phyloP scores from a whole-genome alignment of 2,797 vertebrate species.

The Esox lucius region DNA sequence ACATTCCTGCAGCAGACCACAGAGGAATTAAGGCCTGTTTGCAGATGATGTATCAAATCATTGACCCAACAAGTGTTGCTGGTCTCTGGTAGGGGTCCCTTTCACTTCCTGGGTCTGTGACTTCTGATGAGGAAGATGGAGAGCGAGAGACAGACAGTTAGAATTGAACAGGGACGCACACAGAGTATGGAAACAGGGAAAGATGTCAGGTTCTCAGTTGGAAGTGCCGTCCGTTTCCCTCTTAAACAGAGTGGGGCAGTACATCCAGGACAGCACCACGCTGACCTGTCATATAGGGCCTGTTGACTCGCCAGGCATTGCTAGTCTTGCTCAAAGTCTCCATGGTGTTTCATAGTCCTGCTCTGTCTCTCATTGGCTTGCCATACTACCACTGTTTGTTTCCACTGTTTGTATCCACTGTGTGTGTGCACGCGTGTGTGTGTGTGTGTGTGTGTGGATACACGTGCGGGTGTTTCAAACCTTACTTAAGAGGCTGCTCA shows the following conservation, averaged over 20 bases:
- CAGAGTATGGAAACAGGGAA: slow-evolving; percentile 4
- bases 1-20: not conserved
- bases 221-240: slow-evolving; percentile 31
- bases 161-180: not conserved
- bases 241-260: slow-evolving; percentile 31
- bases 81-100: not conserved
- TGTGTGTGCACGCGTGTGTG: slow-evolving; percentile 6
- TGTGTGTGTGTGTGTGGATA: not conserved
- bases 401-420: too few relatives aligned
- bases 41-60: slow-evolving; percentile 8
- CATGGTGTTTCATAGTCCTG: not conserved
- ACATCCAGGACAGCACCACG: slow-evolving; percentile 13
- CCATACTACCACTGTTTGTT: not conserved
- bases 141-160: not conserved
- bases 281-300: slow-evolving; percentile 5
- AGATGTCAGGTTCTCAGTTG: slow-evolving; percentile 36
- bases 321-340: slow-evolving; percentile 6
- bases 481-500: not conserved
- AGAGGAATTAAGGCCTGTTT: slow-evolving; percentile 8
- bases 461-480: not conserved
- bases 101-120: slow-evolving; percentile 4
- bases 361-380: not conserved
- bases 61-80: not conserved
- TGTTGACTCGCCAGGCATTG: not conserved
- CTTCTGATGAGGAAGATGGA: not conserved